These are phyloP conservation scores for Oxygymnocypris stewartii DNA, from an alignment of 2,113 vertebrate species.

Conservation along the genomic window DNA sequence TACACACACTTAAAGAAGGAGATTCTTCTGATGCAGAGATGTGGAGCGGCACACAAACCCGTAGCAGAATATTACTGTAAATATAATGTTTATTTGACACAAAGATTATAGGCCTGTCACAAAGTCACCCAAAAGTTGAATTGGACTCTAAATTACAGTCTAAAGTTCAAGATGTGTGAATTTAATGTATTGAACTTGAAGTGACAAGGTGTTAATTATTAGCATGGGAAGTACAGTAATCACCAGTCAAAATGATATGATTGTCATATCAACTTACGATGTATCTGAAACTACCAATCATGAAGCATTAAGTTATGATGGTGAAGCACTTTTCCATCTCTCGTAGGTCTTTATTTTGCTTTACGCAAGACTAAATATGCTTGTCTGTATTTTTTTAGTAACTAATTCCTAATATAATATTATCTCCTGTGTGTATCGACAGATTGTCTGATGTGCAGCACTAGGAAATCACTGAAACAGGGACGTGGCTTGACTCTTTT, in stretches of 20 bases:
- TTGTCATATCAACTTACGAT: no score
- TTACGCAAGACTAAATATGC: no score
- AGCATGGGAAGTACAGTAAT: no score
- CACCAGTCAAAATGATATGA: no score
- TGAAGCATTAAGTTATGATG: no score
- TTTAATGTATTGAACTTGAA: not conserved
- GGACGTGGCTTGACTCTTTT: not conserved
- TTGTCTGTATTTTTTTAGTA: no score
- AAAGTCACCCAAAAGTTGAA: not conserved
- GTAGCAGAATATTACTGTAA: not conserved
- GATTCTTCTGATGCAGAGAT: not conserved
- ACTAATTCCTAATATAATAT: no score
- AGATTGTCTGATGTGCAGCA: no score
- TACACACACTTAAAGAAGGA: constrained; percentile 5
- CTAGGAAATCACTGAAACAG: not conserved
- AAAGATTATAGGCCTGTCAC: not conserved
- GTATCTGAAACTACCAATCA: no score
- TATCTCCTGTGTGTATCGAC: no score
- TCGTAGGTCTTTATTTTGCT: no score
- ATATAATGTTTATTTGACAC: not conserved
- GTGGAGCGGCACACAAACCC: not conserved
- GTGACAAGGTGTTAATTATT: not conserved
- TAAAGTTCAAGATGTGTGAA: not conserved
- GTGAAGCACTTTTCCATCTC: no score
- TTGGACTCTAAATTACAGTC: not conserved